phyloP scores from a whole-genome alignment of 2,888 invertebrate genomes.

The Morpho achilles region DNA sequence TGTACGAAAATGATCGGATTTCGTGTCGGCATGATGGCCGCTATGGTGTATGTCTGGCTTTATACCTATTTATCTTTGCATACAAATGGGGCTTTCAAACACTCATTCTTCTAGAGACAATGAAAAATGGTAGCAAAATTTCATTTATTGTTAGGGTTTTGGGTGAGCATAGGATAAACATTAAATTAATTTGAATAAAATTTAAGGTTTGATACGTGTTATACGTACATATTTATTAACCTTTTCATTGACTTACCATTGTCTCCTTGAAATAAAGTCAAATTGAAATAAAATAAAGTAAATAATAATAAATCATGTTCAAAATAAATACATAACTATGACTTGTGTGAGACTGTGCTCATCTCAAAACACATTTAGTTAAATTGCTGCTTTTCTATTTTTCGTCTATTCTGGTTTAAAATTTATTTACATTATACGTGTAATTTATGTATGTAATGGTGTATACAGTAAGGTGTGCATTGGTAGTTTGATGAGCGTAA shows the following conservation, averaged over 20 bases:
- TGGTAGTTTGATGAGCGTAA: conserved; percentile 63
- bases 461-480: conserved; percentile 47
- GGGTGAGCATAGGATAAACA: no score
- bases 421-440: conserved; percentile 14
- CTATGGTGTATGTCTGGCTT: background rate
- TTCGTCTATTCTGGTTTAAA: conserved; percentile 10
- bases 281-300: no score
- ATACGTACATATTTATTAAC: no score
- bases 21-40: background rate
- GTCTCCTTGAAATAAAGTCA: no score
- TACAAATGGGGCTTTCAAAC: conserved; percentile 4
- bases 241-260: no score
- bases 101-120: background rate
- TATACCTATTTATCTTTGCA: background rate
- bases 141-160: no score
- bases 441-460: conserved; percentile 26
- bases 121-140: background rate
- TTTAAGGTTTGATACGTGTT: no score
- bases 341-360: background rate
- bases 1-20: background rate
- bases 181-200: no score
- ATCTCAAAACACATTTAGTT: background rate
- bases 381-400: conserved; percentile 3
- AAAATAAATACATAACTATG: no score
- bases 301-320: no score